Conservation (phyloP, 1,140 invertebrate genomes). For the Cataglyphis hispanica region DNA sequence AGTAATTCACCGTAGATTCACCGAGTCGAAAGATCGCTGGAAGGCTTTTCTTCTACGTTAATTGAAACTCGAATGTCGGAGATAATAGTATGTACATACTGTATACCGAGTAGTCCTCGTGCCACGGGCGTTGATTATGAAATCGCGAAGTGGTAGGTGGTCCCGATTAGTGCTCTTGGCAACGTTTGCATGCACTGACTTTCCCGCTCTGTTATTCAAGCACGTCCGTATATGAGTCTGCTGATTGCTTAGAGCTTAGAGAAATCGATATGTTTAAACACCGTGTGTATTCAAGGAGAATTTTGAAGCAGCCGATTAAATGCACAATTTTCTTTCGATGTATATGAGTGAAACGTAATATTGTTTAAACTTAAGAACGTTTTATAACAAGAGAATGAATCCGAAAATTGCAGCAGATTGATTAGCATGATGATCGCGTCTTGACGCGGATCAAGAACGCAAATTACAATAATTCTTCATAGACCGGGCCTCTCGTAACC, state of each 20-base stretch:
- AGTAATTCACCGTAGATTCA: conserved; percentile 40
- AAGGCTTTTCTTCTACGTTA: conserved; percentile 57
- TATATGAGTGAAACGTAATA: too few relatives aligned
- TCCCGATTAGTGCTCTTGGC: conserved; percentile 73
- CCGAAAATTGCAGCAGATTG: background rate
- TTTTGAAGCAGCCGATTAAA: conserved; percentile 10
- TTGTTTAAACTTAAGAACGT: background rate
- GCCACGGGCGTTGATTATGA: conserved; percentile 76
- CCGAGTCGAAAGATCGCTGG: conserved; percentile 41
- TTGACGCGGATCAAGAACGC: conserved; percentile 32
- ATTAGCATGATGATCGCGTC: background rate
- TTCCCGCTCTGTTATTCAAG: conserved; percentile 30
- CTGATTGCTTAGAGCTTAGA: conserved; percentile 6
- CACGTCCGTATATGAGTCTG: background rate
- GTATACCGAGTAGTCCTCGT: conserved; percentile 60
- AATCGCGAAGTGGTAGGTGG: conserved; percentile 77
- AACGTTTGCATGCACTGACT: conserved; percentile 58
- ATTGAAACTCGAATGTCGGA: conserved; percentile 73
- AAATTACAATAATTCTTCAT: conserved; percentile 35
- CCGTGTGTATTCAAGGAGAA: background rate
- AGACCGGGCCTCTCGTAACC: conserved; percentile 2
- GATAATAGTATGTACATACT: conserved; percentile 69
- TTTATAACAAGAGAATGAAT: background rate
- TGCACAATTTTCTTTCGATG: background rate
- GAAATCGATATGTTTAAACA: background rate